Base-by-base conservation (phyloP, 2,888 invertebrate genomes). In the Petrolisthes manimaculis region DNA sequence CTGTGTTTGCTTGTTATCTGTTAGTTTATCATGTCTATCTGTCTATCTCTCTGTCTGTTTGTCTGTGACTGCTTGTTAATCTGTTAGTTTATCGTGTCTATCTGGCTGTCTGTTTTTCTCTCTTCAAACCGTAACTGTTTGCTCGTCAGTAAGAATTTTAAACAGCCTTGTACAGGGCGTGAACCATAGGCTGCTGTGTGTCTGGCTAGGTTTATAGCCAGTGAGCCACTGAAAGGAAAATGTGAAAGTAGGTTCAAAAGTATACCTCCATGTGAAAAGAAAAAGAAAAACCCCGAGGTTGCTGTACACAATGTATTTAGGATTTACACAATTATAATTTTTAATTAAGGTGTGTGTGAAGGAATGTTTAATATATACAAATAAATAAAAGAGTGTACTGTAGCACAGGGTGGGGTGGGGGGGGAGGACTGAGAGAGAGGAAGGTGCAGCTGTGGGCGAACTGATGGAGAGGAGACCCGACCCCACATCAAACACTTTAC, bases 401-500 rank as follows among this genome's bases (percentile, higher is more conserved):
- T 4, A 54, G 6, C 5, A 54, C 14, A 18, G 55, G 80, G 21
- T 6, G 8, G 56, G 4, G 21, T 37, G 51, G 21, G 55, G 80
- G 8, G 3, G 80, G 18, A 56, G 56, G 56, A 21, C 6, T 8
- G 0, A 56, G 56, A 77, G 77, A 4, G 37, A 37, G 77, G 37
- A 4, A 37, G 37, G 37, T n/a, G n/a, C n/a, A n/a, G n/a, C n/a
- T n/a, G n/a, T 6, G 74, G 6, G n/a, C 24, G 24, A 56, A 24
- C 55, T 18, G 54, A 54, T 54, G 56, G 54, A 80, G 55, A 24
- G 55, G 24, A 5, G 18, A 54, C 18, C 37, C 37, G 37, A 37
- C 51, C 37, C 37, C 51, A 84, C 84, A 84, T 84, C 84, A 84
- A 84, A 84, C 56, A n/a, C 56, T 77, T 51, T 83, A 75, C 37